Conservation (phyloP, 2,797 vertebrate species). For the Danio choprae region DNA sequence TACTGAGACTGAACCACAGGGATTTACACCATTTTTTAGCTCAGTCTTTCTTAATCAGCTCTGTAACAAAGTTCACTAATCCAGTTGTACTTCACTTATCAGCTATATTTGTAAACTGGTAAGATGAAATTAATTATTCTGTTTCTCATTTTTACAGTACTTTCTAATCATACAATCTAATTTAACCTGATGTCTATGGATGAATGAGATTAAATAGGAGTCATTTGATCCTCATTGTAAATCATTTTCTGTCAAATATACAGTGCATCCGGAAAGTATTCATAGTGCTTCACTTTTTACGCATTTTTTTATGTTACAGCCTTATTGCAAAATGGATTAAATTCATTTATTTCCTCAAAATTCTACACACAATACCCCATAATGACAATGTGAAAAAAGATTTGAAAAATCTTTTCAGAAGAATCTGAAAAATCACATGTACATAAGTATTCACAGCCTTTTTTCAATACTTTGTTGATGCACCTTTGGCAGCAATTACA, state of each 20-base stretch:
- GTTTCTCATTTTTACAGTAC: neutral
- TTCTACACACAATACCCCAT: too few species aligned
- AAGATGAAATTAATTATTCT: neutral
- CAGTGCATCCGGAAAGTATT: too few species aligned
- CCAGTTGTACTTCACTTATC: neutral
- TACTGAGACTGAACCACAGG: constrained; percentile 10
- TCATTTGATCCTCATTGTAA: neutral
- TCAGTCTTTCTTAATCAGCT: constrained; percentile 12
- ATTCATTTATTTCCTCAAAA: too few species aligned
- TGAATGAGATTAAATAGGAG: neutral
- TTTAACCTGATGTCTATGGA: neutral
- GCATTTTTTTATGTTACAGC: too few species aligned
- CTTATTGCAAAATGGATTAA: too few species aligned
- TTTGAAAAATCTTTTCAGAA: too few species aligned
- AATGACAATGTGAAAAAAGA: too few species aligned
- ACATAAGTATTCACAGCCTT: too few species aligned
- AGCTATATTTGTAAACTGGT: neutral
- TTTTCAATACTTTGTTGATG: too few species aligned
- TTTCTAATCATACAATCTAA: neutral
- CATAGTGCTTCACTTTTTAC: too few species aligned
- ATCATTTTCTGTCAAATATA: neutral
- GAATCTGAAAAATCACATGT: too few species aligned
- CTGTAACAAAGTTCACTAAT: constrained; percentile 26
- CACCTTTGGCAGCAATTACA: too few species aligned
- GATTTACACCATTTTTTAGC: constrained; percentile 27